Evolutionary conservation across 2,888 invertebrate species (phyloP).

Genomic region (Aphidius colemani): DNA sequence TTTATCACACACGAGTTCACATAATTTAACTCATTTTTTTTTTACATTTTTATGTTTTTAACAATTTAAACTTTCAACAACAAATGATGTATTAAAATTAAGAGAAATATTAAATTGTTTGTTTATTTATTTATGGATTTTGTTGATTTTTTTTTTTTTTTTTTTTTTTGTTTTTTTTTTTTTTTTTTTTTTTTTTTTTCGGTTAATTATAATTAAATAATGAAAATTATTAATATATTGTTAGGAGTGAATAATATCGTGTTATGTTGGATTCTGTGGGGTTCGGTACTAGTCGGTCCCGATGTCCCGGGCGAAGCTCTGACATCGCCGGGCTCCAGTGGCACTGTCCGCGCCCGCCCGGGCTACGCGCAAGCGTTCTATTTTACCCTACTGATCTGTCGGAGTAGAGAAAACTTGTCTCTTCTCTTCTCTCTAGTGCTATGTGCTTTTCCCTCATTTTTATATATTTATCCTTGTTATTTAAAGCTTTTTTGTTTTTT

Average conservation of each 20-base stretch:
- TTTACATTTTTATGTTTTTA: too few relatives aligned
- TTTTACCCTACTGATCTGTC: constrained; percentile 22
- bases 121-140: background rate
- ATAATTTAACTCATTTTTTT: too few relatives aligned
- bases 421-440: constrained; percentile 3
- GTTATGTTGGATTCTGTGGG: constrained; percentile 33
- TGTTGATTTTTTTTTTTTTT: background rate
- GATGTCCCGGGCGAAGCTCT: constrained; percentile 60
- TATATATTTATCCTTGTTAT: constrained; percentile 7
- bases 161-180: background rate
- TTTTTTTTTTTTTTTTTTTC: background rate
- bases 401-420: background rate
- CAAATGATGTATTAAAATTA: too few relatives aligned
- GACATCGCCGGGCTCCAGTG: constrained; percentile 58
- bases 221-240: constrained; percentile 24
- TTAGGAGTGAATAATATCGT: constrained; percentile 22
- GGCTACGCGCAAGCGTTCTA: constrained; percentile 59
- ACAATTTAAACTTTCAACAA: too few relatives aligned
- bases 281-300: constrained; percentile 52
- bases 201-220: constrained; percentile 5
- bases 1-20: too few relatives aligned
- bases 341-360: constrained; percentile 60
- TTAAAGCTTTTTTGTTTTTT: too few relatives aligned
- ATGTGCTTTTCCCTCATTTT: background rate
- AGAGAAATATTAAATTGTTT: too few relatives aligned